Evolutionary conservation across 1,140 invertebrate species (phyloP).

Genomic region (Bombus breviceps): DNA sequence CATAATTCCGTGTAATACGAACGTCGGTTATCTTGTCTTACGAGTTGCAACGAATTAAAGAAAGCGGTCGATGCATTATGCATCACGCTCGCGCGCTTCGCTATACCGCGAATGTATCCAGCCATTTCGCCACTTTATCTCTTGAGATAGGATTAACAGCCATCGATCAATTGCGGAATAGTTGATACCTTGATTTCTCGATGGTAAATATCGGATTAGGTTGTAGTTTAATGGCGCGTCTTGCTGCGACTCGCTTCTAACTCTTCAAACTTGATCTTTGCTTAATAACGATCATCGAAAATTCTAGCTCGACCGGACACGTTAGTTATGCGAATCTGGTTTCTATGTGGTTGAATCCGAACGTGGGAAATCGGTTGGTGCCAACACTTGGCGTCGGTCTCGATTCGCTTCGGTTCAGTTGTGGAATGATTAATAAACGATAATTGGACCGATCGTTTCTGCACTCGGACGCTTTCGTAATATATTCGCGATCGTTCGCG

Average conservation of each 20-base stretch:
- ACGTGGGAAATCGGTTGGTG: conserved; percentile 17
- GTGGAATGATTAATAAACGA: conserved; percentile 38
- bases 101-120: background rate
- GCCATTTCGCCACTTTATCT: background rate
- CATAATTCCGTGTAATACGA: conserved; percentile 1
- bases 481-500: background rate
- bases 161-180: background rate
- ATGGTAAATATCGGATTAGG: background rate
- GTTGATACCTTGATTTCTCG: background rate
- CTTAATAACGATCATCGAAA: background rate
- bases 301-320: background rate
- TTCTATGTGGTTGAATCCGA: background rate
- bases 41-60: conserved; percentile 4
- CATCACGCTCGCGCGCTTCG: background rate
- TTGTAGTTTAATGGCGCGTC: background rate
- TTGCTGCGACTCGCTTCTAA: background rate
- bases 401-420: conserved; percentile 40
- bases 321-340: background rate
- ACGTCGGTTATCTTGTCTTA: background rate
- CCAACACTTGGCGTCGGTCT: background rate
- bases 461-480: conserved; percentile 26
- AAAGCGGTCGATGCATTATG: conserved; percentile 17
- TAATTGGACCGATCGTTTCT: conserved; percentile 38
- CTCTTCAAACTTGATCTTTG: background rate
- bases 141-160: background rate